phyloP scores from a whole-genome alignment of 2,797 vertebrate species.

The Morus bassanus region DNA sequence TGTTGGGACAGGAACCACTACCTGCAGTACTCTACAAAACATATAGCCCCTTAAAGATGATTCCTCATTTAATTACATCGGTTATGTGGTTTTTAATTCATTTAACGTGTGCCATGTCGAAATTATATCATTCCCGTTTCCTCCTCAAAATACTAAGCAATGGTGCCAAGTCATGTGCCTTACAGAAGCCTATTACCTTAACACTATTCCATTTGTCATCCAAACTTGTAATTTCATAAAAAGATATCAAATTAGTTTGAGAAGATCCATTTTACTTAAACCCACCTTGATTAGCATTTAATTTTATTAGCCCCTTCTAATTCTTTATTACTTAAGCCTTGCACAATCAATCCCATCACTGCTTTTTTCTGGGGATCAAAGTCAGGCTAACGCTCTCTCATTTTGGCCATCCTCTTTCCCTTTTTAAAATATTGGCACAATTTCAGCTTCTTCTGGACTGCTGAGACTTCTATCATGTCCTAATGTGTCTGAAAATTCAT shows the following conservation, averaged over 20 bases:
- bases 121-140: not conserved
- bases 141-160: not conserved
- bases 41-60: not conserved
- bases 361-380: not conserved
- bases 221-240: conserved; percentile 33
- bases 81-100: not conserved
- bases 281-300: conserved; percentile 43
- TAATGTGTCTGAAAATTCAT: not conserved
- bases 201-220: conserved; percentile 39
- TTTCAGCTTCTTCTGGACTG: not conserved
- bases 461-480: not conserved
- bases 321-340: conserved; percentile 39
- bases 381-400: not conserved
- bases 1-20: not conserved
- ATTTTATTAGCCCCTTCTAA: conserved; percentile 54
- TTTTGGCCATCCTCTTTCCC: not conserved
- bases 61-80: not conserved
- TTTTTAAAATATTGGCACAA: not conserved
- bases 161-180: conserved; percentile 39
- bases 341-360: not conserved
- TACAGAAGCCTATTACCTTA: conserved; percentile 48
- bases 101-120: not conserved
- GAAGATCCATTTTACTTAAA: conserved; percentile 45
- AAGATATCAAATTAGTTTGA: conserved; percentile 35
- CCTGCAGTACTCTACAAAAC: not conserved